These are phyloP conservation scores for Bombus superbus DNA, from an alignment of 1,140 invertebrate species.

Conservation along the genomic window DNA sequence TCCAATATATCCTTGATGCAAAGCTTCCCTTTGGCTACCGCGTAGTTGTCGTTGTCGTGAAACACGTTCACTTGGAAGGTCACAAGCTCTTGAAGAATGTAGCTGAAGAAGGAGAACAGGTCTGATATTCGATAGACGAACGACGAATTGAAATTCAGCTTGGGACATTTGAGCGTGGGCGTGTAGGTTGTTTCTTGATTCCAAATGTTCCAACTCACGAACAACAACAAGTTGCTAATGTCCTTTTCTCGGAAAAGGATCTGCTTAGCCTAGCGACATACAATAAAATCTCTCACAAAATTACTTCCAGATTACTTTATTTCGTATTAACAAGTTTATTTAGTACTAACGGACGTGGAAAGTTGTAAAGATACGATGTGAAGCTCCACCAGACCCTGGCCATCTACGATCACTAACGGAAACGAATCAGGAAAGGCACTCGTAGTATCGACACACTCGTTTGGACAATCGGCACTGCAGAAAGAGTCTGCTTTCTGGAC, in stretches of 20 bases:
- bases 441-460: not conserved
- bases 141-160: conserved; percentile 74
- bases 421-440: not conserved
- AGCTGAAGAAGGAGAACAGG: conserved; percentile 69
- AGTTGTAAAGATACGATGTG: conserved; percentile 72
- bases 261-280: conserved; percentile 62
- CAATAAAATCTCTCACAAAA: not conserved
- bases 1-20: conserved; percentile 73
- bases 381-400: conserved; percentile 74
- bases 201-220: conserved; percentile 73
- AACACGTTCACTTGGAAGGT: conserved; percentile 69
- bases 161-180: conserved; percentile 65
- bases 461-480: conserved; percentile 37
- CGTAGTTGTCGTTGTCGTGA: conserved; percentile 53
- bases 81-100: conserved; percentile 62
- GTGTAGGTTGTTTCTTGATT: conserved; percentile 67
- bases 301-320: not conserved
- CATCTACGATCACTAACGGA: conserved; percentile 55
- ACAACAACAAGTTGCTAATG: conserved; percentile 61
- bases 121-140: conserved; percentile 71
- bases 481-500: not conserved
- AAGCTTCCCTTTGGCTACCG: conserved; percentile 68
- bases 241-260: conserved; percentile 61
- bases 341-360: conserved; percentile 67
- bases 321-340: not conserved